Evolutionary conservation across 2,797 vertebrate species (phyloP).

Genomic region (Ambastaia sidthimunki): DNA sequence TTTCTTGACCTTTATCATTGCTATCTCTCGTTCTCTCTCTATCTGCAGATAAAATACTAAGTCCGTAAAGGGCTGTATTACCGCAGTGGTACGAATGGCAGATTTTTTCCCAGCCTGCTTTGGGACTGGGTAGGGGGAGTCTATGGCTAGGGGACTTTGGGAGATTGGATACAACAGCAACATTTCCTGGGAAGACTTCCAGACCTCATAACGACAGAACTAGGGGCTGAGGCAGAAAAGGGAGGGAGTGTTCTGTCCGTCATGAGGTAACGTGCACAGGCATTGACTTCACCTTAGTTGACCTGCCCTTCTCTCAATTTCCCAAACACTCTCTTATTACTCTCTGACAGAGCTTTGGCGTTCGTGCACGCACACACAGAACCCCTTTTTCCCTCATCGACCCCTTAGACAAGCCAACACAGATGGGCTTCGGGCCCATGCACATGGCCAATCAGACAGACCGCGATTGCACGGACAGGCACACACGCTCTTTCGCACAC

Average conservation of each 20-base stretch:
- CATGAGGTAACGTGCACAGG: slow-evolving; percentile 57
- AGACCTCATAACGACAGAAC: slow-evolving; percentile 50
- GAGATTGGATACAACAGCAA: slow-evolving; percentile 56
- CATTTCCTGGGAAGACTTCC: slow-evolving; percentile 60
- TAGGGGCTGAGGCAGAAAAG: slow-evolving; percentile 47
- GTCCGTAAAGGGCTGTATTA: slow-evolving; percentile 58
- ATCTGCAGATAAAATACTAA: slow-evolving; percentile 43
- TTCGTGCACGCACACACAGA: slow-evolving; percentile 50
- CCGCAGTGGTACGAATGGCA: slow-evolving; percentile 60
- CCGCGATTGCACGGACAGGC: slow-evolving; percentile 50
- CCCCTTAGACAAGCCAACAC: slow-evolving; percentile 62
- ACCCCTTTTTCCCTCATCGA: slow-evolving; percentile 59
- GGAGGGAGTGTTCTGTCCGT: slow-evolving; percentile 53
- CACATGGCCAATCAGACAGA: slow-evolving; percentile 58
- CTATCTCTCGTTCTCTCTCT: background rate
- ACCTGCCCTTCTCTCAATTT: slow-evolving; percentile 54
- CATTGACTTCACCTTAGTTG: slow-evolving; percentile 60
- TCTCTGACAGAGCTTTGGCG: slow-evolving; percentile 62
- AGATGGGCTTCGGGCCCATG: slow-evolving; percentile 58
- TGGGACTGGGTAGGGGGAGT: slow-evolving; percentile 56
- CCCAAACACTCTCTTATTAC: slow-evolving; percentile 61
- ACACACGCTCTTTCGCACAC: slow-evolving; percentile 24
- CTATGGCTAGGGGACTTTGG: slow-evolving; percentile 54
- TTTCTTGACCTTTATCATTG: no score
- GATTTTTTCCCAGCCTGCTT: slow-evolving; percentile 64